phyloP scores from a whole-genome alignment of 2,888 invertebrate species.

The Kuschelorhynchus macadamiae region DNA sequence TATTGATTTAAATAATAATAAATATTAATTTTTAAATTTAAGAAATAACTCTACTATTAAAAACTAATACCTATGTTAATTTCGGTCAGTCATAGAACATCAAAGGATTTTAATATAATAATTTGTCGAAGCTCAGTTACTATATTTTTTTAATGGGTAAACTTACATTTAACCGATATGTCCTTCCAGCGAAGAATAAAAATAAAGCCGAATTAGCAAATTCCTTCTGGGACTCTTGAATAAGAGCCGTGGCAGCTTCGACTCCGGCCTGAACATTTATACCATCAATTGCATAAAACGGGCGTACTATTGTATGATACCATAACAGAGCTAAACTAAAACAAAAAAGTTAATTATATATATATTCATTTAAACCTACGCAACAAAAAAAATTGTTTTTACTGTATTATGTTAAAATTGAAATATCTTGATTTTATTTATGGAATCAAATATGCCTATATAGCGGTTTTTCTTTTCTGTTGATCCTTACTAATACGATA shows the following conservation, averaged over 20 bases:
- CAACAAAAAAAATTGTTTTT: not conserved
- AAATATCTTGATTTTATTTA: too few species aligned
- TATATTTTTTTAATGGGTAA: too few species aligned
- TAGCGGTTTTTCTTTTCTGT: too few species aligned
- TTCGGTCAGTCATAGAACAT: too few species aligned
- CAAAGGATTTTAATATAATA: too few species aligned
- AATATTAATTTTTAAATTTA: too few species aligned
- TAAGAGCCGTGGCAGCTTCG: constrained; percentile 70
- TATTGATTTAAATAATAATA: too few species aligned
- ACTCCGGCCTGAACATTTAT: constrained; percentile 74
- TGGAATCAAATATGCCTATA: too few species aligned
- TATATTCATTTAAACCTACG: not conserved
- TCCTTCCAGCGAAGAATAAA: constrained; percentile 77
- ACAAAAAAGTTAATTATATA: constrained; percentile 26
- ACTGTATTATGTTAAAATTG: not conserved
- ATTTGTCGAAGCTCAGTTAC: too few species aligned
- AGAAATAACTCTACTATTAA: too few species aligned
- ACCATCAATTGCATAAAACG: constrained; percentile 78
- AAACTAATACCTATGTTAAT: too few species aligned
- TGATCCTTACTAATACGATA: too few species aligned
- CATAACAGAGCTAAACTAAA: constrained; percentile 74
- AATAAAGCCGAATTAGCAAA: constrained; percentile 77
- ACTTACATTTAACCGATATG: constrained; percentile 74
- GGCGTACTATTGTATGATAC: constrained; percentile 80
- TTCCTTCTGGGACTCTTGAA: constrained; percentile 71